phyloP scores from a whole-genome alignment of 2,113 vertebrate species.

The Takifugu bimaculatus region DNA sequence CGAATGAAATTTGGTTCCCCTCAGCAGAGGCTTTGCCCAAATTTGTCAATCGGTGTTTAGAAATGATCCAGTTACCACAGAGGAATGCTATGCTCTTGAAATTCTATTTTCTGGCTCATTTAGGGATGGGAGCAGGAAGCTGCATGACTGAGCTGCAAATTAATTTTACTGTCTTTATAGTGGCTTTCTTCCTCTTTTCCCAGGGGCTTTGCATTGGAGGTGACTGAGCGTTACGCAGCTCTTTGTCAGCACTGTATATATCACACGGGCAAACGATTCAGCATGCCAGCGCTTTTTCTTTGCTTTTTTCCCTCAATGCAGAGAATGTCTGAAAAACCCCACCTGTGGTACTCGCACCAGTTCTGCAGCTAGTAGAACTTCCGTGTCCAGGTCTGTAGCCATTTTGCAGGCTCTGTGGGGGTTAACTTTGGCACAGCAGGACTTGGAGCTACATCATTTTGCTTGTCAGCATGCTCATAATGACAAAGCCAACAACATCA shows the following conservation, averaged over 20 bases:
- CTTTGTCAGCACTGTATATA: slow-evolving; percentile 25
- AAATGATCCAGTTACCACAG: slow-evolving; percentile 52
- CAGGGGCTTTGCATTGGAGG: slow-evolving; percentile 39
- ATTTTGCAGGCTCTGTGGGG: neutral
- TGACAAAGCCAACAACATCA: too few species aligned
- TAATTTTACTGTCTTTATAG: slow-evolving; percentile 49
- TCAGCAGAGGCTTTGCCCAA: slow-evolving; percentile 43
- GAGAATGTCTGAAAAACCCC: slow-evolving; percentile 21
- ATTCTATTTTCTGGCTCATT: slow-evolving; percentile 66
- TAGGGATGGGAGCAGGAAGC: slow-evolving; percentile 28
- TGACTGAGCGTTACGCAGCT: slow-evolving; percentile 39
- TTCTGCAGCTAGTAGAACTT: slow-evolving; percentile 41
- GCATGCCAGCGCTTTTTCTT: slow-evolving; percentile 1
- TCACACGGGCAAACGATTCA: slow-evolving; percentile 51
- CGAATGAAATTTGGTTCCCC: slow-evolving; percentile 41
- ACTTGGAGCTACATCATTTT: too few species aligned
- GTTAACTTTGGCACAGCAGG: too few species aligned
- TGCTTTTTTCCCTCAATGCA: slow-evolving; percentile 1
- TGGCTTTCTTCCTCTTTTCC: slow-evolving; percentile 48
- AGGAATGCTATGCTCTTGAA: slow-evolving; percentile 50
- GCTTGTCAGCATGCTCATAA: too few species aligned
- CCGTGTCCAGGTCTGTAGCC: slow-evolving; percentile 8
- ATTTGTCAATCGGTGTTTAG: slow-evolving; percentile 49
- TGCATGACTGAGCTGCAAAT: slow-evolving; percentile 62
- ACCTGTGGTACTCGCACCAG: slow-evolving; percentile 56